Conservation (phyloP, 2,888 invertebrate species). For the Molorchus minor region DNA sequence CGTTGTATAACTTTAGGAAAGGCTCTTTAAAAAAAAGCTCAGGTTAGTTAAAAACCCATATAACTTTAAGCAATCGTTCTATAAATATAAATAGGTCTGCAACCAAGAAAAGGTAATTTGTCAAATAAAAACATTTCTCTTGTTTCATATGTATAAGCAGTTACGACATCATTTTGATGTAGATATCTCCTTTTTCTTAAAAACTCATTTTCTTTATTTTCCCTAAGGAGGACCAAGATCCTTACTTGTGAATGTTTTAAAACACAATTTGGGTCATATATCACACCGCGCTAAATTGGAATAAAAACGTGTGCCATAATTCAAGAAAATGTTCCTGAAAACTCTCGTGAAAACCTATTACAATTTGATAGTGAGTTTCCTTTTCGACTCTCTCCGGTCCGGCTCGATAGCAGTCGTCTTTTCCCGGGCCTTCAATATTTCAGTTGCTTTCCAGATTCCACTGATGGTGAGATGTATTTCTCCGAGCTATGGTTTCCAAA, state of each 20-base stretch:
- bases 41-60: no score
- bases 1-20: slow-evolving; percentile 3
- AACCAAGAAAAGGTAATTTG: no score
- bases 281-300: slow-evolving; percentile 36
- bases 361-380: slow-evolving; percentile 40
- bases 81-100: no score
- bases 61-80: no score
- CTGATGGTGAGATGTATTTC: slow-evolving; percentile 26
- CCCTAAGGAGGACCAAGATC: not conserved
- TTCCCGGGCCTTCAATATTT: slow-evolving; percentile 42
- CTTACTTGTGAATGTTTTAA: slow-evolving; percentile 9
- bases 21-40: no score
- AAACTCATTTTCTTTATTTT: not conserved
- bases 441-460: slow-evolving; percentile 32
- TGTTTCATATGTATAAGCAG: no score
- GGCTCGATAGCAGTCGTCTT: slow-evolving; percentile 34
- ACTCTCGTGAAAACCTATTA: slow-evolving; percentile 40
- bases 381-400: slow-evolving; percentile 34
- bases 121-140: no score
- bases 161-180: no score
- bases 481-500: slow-evolving; percentile 19
- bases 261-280: slow-evolving; percentile 31
- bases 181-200: no score
- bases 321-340: slow-evolving; percentile 39
- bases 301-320: slow-evolving; percentile 40